Percentiles rank a stretch among this genome's conserved stretches.
phyloP scores from a whole-genome alignment of 1,140 invertebrate genomes.

The Trigoniulus corallinus region DNA sequence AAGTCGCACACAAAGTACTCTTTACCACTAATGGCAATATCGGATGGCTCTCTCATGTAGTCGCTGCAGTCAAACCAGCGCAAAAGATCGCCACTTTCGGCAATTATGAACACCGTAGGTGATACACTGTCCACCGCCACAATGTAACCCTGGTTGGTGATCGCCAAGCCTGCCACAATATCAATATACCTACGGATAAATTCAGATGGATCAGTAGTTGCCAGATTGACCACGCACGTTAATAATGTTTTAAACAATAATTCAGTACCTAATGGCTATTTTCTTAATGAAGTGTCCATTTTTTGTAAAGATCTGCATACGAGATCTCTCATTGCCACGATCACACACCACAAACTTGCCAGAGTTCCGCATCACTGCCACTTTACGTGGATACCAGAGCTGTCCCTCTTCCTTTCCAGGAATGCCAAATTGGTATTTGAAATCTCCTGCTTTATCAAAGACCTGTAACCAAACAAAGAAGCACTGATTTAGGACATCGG shows the following conservation, averaged over 20 bases:
- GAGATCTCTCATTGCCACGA: conserved; percentile 81
- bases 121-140: conserved; percentile 94
- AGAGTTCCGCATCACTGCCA: conserved; percentile 70
- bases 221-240: neutral
- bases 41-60: conserved; percentile 91
- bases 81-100: conserved; percentile 71
- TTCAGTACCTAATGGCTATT: conserved; percentile 49
- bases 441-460: conserved; percentile 74
- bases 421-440: conserved; percentile 75
- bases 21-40: conserved; percentile 80
- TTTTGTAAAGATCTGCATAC: conserved; percentile 77
- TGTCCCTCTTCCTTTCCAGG: conserved; percentile 88
- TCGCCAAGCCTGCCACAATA: conserved; percentile 88
- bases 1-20: conserved; percentile 97
- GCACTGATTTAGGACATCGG: neutral
- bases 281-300: conserved; percentile 58
- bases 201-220: neutral
- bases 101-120: conserved; percentile 87
- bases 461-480: no score
- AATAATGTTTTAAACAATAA: neutral
- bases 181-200: conserved; percentile 59
- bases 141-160: conserved; percentile 75
- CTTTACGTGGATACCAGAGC: conserved; percentile 90
- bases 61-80: conserved; percentile 94
- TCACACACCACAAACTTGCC: conserved; percentile 92